phyloP scores from a whole-genome alignment of 2,888 invertebrate species.

The Matsumyia berberina region DNA sequence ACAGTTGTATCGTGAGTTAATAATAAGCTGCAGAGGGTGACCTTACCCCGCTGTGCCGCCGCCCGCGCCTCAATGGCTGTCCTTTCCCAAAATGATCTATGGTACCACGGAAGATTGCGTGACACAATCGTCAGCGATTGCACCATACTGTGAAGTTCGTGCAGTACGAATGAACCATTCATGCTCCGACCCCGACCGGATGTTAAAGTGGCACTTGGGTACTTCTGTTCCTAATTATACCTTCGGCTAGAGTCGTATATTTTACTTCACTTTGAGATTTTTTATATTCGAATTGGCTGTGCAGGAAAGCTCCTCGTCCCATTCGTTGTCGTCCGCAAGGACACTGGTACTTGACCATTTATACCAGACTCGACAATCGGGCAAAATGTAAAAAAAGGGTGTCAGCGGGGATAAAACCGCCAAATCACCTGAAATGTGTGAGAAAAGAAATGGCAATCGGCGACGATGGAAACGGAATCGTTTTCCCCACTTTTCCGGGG shows the following conservation, averaged over 20 bases:
- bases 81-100: slow-evolving; percentile 68
- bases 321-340: slow-evolving; percentile 27
- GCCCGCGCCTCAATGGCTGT: slow-evolving; percentile 26
- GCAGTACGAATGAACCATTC: slow-evolving; percentile 8
- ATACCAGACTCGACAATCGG: slow-evolving; percentile 32
- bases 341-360: slow-evolving; percentile 38
- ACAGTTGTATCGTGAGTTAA: slow-evolving; percentile 55
- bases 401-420: not conserved
- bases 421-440: slow-evolving; percentile 64
- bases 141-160: slow-evolving; percentile 54
- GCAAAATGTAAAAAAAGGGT: slow-evolving; percentile 64
- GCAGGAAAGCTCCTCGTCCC: slow-evolving; percentile 11
- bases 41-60: not conserved
- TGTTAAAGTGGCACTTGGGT: slow-evolving; percentile 77
- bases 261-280: slow-evolving; percentile 56
- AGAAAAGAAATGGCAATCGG: slow-evolving; percentile 64
- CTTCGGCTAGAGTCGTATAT: slow-evolving; percentile 66
- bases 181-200: slow-evolving; percentile 40
- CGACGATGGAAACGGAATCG: slow-evolving; percentile 32
- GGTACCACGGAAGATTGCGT: slow-evolving; percentile 70
- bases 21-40: slow-evolving; percentile 49
- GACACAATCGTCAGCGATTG: slow-evolving; percentile 70
- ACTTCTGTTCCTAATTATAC: slow-evolving; percentile 74
- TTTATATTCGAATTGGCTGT: slow-evolving; percentile 61
- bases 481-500: slow-evolving; percentile 57